Conservation (phyloP, 1,140 invertebrate species). For the Euura saliciscinereae region DNA sequence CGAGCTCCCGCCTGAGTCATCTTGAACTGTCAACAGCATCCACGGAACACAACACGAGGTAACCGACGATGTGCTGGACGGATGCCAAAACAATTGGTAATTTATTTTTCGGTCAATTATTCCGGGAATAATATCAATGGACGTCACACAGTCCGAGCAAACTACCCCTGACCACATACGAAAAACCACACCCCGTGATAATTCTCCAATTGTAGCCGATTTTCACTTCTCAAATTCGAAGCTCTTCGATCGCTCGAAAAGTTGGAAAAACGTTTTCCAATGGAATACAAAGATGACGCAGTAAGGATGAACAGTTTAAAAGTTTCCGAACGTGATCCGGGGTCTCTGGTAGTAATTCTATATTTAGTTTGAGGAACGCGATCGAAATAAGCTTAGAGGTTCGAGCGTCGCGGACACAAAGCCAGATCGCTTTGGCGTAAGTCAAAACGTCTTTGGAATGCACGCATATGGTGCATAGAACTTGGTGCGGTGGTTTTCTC, state of each 20-base stretch:
- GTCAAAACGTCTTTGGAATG: constrained; percentile 53
- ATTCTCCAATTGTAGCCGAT: too few relatives aligned
- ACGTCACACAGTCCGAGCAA: background rate
- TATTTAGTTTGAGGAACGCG: constrained; percentile 46
- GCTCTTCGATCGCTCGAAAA: background rate
- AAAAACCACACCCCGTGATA: background rate
- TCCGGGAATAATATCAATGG: background rate
- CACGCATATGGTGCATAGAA: constrained; percentile 37
- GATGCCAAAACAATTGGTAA: constrained; percentile 43
- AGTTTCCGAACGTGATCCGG: background rate
- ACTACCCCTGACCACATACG: background rate
- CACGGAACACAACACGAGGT: constrained; percentile 3
- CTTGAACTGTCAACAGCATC: constrained; percentile 4
- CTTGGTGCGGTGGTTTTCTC: constrained; percentile 31
- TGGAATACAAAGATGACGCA: background rate
- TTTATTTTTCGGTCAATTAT: constrained; percentile 35
- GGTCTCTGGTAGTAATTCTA: constrained; percentile 34
- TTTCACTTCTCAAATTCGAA: background rate
- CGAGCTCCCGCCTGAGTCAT: constrained; percentile 14
- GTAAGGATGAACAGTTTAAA: background rate
- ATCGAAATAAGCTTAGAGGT: constrained; percentile 39
- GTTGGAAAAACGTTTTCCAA: background rate
- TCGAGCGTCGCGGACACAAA: constrained; percentile 44
- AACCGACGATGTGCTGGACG: constrained; percentile 24
- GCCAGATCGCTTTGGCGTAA: constrained; percentile 58